Evolutionary conservation across 2,888 invertebrate genomes (phyloP).

Genomic region (Apoda limacodes): DNA sequence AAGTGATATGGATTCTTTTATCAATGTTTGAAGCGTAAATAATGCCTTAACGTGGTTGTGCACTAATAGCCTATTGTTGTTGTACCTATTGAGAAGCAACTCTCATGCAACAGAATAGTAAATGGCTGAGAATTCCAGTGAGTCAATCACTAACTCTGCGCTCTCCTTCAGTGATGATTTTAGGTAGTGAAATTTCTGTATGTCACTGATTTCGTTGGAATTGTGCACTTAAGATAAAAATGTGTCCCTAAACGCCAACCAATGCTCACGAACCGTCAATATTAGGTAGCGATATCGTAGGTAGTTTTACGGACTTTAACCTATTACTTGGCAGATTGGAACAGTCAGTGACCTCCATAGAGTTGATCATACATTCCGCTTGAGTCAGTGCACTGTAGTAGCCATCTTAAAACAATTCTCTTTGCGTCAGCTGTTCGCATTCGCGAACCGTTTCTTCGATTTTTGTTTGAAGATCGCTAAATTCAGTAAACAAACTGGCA

Average conservation of each 20-base stretch:
- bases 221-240: too few species aligned
- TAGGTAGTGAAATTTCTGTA: too few species aligned
- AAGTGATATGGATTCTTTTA: conserved; percentile 7
- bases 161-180: too few species aligned
- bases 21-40: conserved; percentile 3
- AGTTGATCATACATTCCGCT: background rate
- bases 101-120: conserved; percentile 14
- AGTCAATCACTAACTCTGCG: conserved; percentile 7
- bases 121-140: conserved; percentile 8
- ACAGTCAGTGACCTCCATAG: too few species aligned
- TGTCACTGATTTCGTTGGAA: too few species aligned
- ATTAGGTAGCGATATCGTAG: conserved; percentile 5
- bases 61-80: conserved; percentile 10
- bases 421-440: conserved; percentile 1
- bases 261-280: conserved; percentile 7
- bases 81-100: too few species aligned
- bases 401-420: too few species aligned
- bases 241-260: too few species aligned
- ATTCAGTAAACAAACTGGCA: background rate
- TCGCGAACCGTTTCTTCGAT: too few species aligned
- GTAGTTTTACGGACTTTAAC: conserved; percentile 7
- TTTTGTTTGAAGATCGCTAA: too few species aligned
- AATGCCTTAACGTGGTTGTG: conserved; percentile 9
- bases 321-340: too few species aligned
- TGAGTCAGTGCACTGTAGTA: background rate